Conservation (phyloP, 2,797 vertebrate species). For the Coilia nasus region DNA sequence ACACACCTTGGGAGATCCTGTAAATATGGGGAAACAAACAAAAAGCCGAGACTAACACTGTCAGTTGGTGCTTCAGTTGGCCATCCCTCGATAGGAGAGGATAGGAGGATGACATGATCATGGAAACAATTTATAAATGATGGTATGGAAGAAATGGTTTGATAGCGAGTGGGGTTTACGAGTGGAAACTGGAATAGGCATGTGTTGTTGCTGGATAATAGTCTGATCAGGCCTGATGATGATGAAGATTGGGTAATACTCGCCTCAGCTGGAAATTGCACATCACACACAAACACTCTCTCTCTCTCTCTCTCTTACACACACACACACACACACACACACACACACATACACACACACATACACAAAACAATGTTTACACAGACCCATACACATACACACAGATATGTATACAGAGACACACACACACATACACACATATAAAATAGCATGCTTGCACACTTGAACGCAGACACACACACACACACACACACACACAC, state of each 20-base stretch:
- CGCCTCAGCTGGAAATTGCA: constrained; percentile 34
- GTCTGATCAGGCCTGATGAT: constrained; percentile 39
- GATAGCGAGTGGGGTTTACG: constrained; percentile 50
- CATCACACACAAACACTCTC: neutral
- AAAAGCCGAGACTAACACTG: neutral
- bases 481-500: neutral
- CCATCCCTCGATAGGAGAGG: neutral
- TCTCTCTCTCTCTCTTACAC: neutral
- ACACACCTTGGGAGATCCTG: no score
- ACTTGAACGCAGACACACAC: neutral
- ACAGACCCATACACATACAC: neutral
- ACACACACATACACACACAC: neutral
- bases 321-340: neutral
- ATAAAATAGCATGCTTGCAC: neutral
- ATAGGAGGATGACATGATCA: constrained; percentile 21
- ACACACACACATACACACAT: constrained; percentile 40
- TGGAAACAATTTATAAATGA: constrained; percentile 65
- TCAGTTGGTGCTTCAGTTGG: neutral
- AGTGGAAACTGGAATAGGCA: constrained; percentile 60
- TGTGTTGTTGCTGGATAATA: constrained; percentile 39
- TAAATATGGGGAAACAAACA: neutral
- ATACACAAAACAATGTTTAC: neutral
- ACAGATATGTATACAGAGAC: neutral
- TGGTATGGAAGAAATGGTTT: constrained; percentile 32
- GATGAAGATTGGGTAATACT: constrained; percentile 47